These are phyloP conservation scores for Campylomormyrus tamandua DNA, from an alignment of 2,113 vertebrate species.

Conservation along the genomic window DNA sequence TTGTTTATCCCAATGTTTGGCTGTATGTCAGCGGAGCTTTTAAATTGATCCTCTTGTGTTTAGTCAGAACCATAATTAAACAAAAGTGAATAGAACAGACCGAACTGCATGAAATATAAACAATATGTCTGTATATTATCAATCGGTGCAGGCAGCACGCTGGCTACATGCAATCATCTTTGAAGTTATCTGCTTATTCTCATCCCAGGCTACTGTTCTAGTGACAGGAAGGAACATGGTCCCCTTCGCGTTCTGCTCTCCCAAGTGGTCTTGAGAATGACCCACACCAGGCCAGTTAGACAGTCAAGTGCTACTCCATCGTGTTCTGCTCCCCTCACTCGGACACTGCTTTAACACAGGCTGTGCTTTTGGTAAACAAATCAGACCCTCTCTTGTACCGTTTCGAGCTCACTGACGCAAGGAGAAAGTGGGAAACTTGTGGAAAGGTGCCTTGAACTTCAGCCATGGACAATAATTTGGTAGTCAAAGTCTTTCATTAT, in stretches of 20 bases:
- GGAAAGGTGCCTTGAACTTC: neutral
- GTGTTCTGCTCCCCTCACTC: neutral
- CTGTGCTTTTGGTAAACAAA: neutral
- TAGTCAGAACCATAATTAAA: neutral
- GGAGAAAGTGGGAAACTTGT: neutral
- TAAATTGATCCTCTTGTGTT: neutral
- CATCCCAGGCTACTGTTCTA: neutral
- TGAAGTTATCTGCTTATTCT: constrained; percentile 3
- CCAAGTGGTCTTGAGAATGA: neutral
- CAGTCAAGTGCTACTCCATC: neutral
- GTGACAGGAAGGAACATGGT: neutral
- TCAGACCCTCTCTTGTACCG: neutral
- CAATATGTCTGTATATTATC: neutral
- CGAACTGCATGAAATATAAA: neutral
- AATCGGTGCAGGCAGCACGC: neutral
- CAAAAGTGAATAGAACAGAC: neutral
- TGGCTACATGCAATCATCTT: neutral
- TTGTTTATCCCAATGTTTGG: neutral
- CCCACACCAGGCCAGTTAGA: neutral
- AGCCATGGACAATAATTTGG: neutral
- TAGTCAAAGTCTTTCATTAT: neutral
- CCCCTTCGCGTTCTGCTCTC: neutral
- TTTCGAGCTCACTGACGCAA: neutral
- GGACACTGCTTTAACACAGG: neutral
- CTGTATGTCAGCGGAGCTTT: neutral